Evolutionary conservation across 2,888 invertebrate species (phyloP), one percentile per base, ranked within the genome.

Genomic region (Synergus japonicus): DNA sequence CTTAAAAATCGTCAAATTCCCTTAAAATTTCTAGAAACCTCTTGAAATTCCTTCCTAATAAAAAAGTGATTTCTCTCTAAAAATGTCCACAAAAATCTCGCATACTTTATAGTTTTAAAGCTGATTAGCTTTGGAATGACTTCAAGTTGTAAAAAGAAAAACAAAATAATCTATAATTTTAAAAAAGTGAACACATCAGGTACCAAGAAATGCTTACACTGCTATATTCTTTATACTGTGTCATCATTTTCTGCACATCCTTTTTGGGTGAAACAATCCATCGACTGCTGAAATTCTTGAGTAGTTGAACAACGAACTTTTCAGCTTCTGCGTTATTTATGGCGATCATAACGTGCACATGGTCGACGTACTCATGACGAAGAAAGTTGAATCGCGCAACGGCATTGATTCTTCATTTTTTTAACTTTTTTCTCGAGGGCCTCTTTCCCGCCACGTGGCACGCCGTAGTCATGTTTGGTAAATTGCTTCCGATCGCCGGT

Each of bases 401-500:
- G 22, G 60, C 60, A 22, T 60, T 60, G 60, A 60, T 60, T 60
- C 60, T 60, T 29, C 22, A 12, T 54, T 54, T 54, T 54, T 54
- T n/a, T 9, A n/a, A 9, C 5, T 60, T 60, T 60, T 60, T 60
- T 60, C 60, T 60, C 22, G 60, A 29, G 58, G 46, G 77, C 84
- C 86, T 79, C 79, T 82, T 82, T 22, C 49, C 46, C 76, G 88
- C 86, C 88, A 89, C 89, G 88, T 88, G 88, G 81, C 86, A 79
- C 81, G 79, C 81, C 76, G 69, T 82, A 73, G 43, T 79, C 79
- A 60, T 81, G 80, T 86, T 88, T 83, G 86, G 86, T 89, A 88
- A 89, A 90, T 89, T 87, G 86, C 86, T 89, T 89, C 89, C 88
- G 87, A 88, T 88, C 87, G 83, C 81, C 84, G 82, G 79, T 80